Evolutionary conservation across 1,140 invertebrate species (phyloP).

Genomic region (Mylabris phalerata): DNA sequence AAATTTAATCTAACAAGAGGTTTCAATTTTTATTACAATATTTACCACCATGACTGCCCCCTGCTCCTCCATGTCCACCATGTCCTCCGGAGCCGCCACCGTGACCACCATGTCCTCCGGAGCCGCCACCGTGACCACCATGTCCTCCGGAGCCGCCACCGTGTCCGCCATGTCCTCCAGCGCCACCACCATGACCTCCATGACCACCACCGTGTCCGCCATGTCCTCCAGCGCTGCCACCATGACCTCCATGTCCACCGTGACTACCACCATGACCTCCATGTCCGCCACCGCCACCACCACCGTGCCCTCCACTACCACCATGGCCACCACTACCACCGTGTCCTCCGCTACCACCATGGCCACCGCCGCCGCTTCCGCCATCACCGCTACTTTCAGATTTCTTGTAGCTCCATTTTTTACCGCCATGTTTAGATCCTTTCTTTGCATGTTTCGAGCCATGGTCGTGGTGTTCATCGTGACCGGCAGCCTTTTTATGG

Average conservation of each 20-base stretch:
- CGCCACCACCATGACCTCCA: not conserved
- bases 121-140: not conserved
- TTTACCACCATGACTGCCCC: conserved; percentile 33
- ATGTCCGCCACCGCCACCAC: not conserved
- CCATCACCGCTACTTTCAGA: conserved; percentile 18
- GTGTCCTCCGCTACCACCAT: conserved; percentile 5
- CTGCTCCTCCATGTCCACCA: not conserved
- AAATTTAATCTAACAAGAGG: too few species aligned
- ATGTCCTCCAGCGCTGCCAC: not conserved
- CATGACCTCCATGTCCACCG: conserved; percentile 1
- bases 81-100: not conserved
- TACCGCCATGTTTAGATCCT: conserved; percentile 46
- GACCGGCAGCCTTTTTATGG: conserved; percentile 48
- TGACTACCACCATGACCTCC: conserved; percentile 3
- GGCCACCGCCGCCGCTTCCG: conserved; percentile 3
- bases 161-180: not conserved
- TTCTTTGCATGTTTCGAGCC: conserved; percentile 45
- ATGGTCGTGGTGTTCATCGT: conserved; percentile 49
- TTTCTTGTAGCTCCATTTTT: conserved; percentile 51
- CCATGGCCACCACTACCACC: too few species aligned
- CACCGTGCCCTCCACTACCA: not conserved
- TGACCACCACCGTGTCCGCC: not conserved
- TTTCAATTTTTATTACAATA: too few species aligned
- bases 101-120: conserved; percentile 4
- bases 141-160: not conserved